phyloP scores from a whole-genome alignment of 2,113 vertebrate species.

The Hippolais icterina region DNA sequence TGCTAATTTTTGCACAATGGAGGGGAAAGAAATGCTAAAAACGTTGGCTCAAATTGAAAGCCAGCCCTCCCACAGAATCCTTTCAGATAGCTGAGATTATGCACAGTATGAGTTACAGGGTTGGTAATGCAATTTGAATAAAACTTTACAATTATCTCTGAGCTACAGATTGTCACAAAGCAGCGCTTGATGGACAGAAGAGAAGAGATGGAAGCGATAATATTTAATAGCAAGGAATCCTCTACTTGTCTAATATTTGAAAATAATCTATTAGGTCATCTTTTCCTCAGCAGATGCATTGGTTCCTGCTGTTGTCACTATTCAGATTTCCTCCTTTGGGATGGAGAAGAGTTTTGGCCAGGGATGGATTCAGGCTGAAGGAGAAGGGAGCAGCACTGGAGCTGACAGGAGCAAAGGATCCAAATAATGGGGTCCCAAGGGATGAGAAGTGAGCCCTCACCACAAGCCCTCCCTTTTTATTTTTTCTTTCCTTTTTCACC shows the following conservation, averaged over 20 bases:
- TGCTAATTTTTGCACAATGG: not conserved
- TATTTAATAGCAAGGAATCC: conserved; percentile 37
- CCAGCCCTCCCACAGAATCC: conserved; percentile 26
- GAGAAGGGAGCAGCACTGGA: not conserved
- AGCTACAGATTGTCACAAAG: not conserved
- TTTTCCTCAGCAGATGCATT: not conserved
- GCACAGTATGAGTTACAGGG: not conserved
- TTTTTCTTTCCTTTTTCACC: no score
- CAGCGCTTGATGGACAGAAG: not conserved
- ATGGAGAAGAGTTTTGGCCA: not conserved
- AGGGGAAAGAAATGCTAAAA: not conserved
- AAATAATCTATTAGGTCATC: conserved; percentile 33
- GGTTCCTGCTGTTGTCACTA: not conserved
- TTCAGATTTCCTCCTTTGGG: not conserved
- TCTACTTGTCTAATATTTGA: conserved; percentile 20
- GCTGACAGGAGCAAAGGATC: not conserved
- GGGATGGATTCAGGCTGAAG: not conserved
- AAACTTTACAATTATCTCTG: not conserved
- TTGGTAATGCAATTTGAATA: conserved; percentile 10
- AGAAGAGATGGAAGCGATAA: not conserved
- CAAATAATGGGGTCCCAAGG: not conserved
- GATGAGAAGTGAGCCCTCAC: not conserved
- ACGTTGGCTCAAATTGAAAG: not conserved
- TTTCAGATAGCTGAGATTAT: conserved; percentile 17
- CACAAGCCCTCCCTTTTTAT: not conserved